These are phyloP conservation scores for Tiliacea aurago DNA, from an alignment of 2,888 invertebrate species.

Conservation along the genomic window DNA sequence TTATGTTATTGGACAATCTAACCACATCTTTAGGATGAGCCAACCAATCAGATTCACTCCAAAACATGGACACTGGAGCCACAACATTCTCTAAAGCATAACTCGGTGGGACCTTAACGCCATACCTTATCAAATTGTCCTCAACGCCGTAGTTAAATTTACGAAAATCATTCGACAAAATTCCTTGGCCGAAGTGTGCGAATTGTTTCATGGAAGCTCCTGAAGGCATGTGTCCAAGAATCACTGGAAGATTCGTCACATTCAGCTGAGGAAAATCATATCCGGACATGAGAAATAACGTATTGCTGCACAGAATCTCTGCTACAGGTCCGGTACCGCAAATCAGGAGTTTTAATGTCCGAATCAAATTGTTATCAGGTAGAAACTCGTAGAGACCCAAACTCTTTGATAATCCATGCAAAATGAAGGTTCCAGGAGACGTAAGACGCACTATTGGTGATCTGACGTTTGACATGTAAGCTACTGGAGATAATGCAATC, in stretches of 20 bases:
- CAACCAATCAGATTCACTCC: constrained; percentile 91
- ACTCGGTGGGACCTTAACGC: constrained; percentile 71
- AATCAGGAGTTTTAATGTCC: constrained; percentile 81
- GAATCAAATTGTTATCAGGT: constrained; percentile 89
- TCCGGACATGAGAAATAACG: constrained; percentile 91
- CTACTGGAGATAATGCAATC: constrained; percentile 91
- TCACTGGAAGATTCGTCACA: constrained; percentile 89
- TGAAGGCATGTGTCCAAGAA: constrained; percentile 89
- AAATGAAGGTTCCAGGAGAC: constrained; percentile 71
- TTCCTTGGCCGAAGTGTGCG: constrained; percentile 89
- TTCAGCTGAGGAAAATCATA: constrained; percentile 91
- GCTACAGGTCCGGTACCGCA: constrained; percentile 84
- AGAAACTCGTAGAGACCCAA: constrained; percentile 92
- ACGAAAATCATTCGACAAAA: constrained; percentile 76
- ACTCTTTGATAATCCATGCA: constrained; percentile 71
- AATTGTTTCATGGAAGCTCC: constrained; percentile 89
- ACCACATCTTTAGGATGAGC: constrained; percentile 90
- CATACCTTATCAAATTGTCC: constrained; percentile 77
- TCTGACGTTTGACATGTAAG: constrained; percentile 83
- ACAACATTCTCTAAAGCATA: constrained; percentile 76
- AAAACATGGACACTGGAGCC: constrained; percentile 80
- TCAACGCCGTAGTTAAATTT: constrained; percentile 77
- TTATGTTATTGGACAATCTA: constrained; percentile 85
- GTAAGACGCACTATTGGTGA: constrained; percentile 79
- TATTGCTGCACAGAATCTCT: constrained; percentile 90